A percentile compares a stretch with the other conserved stretches of the same genome.
These are phyloP conservation scores for Erebia ligea DNA, from an alignment of 2,888 invertebrate genomes.

Conservation along the genomic window DNA sequence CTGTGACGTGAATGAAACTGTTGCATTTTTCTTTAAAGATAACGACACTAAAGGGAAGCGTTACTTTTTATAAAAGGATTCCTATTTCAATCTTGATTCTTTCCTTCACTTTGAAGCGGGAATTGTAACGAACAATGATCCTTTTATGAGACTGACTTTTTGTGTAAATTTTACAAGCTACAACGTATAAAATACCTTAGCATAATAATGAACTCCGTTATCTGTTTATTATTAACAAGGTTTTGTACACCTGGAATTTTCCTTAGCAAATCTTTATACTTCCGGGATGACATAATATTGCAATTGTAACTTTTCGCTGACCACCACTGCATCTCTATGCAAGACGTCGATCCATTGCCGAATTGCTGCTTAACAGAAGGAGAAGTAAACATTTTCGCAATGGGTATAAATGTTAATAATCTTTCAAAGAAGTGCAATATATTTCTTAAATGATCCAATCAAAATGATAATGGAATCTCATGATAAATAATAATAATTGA, in stretches of 20 bases:
- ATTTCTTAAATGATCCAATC: constrained; percentile 48
- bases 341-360: no score
- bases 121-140: constrained; percentile 3
- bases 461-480: constrained; percentile 64
- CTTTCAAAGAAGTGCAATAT: constrained; percentile 4
- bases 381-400: not conserved
- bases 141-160: not conserved
- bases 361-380: no score
- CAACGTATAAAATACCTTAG: no score
- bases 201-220: not conserved
- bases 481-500: constrained; percentile 56
- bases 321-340: no score
- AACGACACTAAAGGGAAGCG: constrained; percentile 45
- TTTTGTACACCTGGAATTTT: no score
- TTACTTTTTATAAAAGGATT: constrained; percentile 34
- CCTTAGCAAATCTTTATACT: no score
- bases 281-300: no score
- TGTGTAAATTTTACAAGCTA: not conserved
- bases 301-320: no score
- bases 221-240: no score
- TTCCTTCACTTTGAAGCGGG: not conserved
- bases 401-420: not conserved
- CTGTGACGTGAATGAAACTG: constrained; percentile 63
- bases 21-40: constrained; percentile 72
- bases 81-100: constrained; percentile 8